These are phyloP conservation scores for Suillia variegata DNA, from an alignment of 2,888 invertebrate species.

Conservation along the genomic window DNA sequence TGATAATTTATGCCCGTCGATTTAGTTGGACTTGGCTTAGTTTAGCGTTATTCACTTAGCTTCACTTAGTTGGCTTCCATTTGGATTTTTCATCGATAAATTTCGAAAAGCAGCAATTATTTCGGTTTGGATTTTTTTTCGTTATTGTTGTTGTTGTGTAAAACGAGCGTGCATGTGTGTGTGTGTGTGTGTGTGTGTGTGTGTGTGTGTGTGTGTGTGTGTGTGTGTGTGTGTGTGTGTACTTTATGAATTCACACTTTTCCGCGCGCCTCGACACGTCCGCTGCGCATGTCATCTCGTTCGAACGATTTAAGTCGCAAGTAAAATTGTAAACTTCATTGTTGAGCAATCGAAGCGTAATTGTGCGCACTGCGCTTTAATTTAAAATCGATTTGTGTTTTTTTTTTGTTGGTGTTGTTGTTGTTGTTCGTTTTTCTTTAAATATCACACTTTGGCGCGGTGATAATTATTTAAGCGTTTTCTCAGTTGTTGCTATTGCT, in stretches of 20 bases:
- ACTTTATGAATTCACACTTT: too few species aligned
- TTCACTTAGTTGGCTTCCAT: too few species aligned
- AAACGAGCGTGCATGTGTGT: conserved; percentile 14
- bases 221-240: conserved; percentile 20
- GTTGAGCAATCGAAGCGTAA: neutral
- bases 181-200: conserved; percentile 22
- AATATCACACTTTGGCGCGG: too few species aligned
- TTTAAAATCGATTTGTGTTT: neutral
- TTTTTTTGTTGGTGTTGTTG: too few species aligned
- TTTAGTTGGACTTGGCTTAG: conserved; percentile 35
- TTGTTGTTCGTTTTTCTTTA: too few species aligned
- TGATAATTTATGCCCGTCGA: conserved; percentile 54
- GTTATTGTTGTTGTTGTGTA: conserved; percentile 30
- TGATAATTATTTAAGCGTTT: too few species aligned
- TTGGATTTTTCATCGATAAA: neutral
- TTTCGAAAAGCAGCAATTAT: conserved; percentile 25
- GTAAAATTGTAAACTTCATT: neutral
- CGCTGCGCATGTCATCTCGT: too few species aligned
- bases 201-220: conserved; percentile 16
- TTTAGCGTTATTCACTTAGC: too few species aligned
- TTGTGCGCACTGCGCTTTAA: neutral
- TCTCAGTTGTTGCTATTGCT: too few species aligned
- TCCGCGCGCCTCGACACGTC: too few species aligned
- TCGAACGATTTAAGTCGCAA: too few species aligned
- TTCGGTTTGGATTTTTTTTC: too few species aligned